Evolutionary conservation across 2,113 vertebrate species (phyloP), one percentile per base, ranked within the genome.

Genomic region (Gallinago paraguaiae): DNA sequence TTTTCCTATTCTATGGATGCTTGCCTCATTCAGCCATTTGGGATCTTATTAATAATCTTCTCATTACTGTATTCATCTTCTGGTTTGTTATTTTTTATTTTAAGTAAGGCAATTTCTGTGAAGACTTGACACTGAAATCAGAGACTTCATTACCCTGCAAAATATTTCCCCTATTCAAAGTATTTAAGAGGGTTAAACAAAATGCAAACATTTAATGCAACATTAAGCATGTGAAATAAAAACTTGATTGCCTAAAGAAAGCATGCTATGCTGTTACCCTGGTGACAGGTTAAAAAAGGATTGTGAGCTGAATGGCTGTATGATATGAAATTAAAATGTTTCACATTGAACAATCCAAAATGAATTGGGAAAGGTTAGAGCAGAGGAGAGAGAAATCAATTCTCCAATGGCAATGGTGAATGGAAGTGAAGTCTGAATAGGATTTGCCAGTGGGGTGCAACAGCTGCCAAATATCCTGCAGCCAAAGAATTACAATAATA

Each of bases 281-380:
- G 97, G 98, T 97, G 98, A 98, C 97, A 98, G 97, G 98, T 98
- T 98, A 98, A 98, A 98, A 97, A 97, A 98, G 96, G 97, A 98
- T 96, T 98, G 97, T 97, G 98, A 98, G 97, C 97, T 97, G 97
- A 98, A 98, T 97, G 97, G 98, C 98, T 97, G 96, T 98, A 98
- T 98, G 97, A 98, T 98, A 98, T 99, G 98, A 99, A 99, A 99
- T 99, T 99, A 99, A 99, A 99, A 99, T 99, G 99, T 99, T 99
- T 99, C 98, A 99, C 99, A 99, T 98, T 93, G 98, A 99, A 98
- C 98, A 98, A 98, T 98, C 97, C 96, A 96, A 99, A 99, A 99
- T 98, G 98, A 99, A 99, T 98, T 98, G 97, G 98, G 97, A 98
- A 98, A 98, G 98, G 98, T 98, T 98, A 98, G 98, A 97, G 97